These are phyloP conservation scores for Punctoribates punctum DNA, from an alignment of 2,888 invertebrate species.

Conservation along the genomic window DNA sequence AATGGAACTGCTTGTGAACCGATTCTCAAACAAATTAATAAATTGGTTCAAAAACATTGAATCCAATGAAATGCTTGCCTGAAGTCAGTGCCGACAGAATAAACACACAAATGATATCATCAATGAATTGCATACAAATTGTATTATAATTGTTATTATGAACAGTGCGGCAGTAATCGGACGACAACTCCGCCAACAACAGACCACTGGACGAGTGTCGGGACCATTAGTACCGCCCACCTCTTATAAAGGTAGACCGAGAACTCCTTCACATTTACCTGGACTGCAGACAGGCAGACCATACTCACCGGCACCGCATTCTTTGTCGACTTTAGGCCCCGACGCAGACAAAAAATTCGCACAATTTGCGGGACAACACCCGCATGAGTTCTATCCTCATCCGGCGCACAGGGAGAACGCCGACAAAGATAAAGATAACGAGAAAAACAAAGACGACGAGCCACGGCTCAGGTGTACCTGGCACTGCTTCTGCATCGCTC, in stretches of 20 bases:
- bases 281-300: slow-evolving; percentile 42
- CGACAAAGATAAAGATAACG: slow-evolving; percentile 46
- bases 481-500: slow-evolving; percentile 87
- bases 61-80: slow-evolving; percentile 32
- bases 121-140: slow-evolving; percentile 13
- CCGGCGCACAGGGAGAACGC: slow-evolving; percentile 46
- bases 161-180: slow-evolving; percentile 50
- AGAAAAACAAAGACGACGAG: slow-evolving; percentile 38
- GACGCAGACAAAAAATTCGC: slow-evolving; percentile 42
- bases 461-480: slow-evolving; percentile 59
- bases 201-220: slow-evolving; percentile 46
- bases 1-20: slow-evolving; percentile 20
- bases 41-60: neutral
- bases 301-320: slow-evolving; percentile 41
- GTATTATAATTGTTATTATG: slow-evolving; percentile 45
- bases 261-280: slow-evolving; percentile 47
- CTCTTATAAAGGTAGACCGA: slow-evolving; percentile 46
- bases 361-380: slow-evolving; percentile 37
- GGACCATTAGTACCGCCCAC: slow-evolving; percentile 47
- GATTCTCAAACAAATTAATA: neutral
- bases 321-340: slow-evolving; percentile 28
- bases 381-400: slow-evolving; percentile 44
- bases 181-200: slow-evolving; percentile 50
- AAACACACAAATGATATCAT: neutral
- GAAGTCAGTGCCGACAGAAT: slow-evolving; percentile 8